Conservation (phyloP, 2,797 vertebrate genomes). For the Pseudochaenichthys georgianus region DNA sequence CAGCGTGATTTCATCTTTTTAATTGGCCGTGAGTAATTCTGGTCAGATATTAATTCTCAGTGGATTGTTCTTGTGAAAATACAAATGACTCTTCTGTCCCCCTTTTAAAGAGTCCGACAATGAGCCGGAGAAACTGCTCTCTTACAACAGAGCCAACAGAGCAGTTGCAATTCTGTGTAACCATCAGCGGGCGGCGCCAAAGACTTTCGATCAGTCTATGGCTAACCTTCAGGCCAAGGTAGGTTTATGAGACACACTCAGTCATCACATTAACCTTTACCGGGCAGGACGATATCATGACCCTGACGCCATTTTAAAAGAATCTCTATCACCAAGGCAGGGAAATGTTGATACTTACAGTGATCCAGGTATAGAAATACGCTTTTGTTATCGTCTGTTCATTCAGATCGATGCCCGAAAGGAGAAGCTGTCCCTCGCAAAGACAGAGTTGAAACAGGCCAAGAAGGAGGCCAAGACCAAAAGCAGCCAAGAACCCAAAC, state of each 20-base stretch:
- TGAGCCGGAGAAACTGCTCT: constrained; percentile 83
- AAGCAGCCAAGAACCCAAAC: constrained; percentile 70
- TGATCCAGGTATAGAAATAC: background rate
- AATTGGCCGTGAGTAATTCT: constrained; percentile 4
- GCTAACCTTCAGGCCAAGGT: constrained; percentile 83
- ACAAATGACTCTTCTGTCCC: constrained; percentile 19
- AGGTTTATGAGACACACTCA: background rate
- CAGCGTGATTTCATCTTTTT: constrained; percentile 12
- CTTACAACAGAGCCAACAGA: constrained; percentile 88
- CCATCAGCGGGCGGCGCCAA: constrained; percentile 88
- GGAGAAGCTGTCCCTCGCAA: constrained; percentile 76
- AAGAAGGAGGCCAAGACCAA: constrained; percentile 82
- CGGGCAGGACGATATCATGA: background rate
- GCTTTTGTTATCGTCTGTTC: background rate
- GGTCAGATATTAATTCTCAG: constrained; percentile 4
- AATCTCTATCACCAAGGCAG: background rate
- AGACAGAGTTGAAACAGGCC: constrained; percentile 78
- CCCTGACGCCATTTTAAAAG: background rate
- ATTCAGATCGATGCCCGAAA: constrained; percentile 79
- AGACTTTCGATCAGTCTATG: constrained; percentile 89
- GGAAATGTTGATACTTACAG: background rate
- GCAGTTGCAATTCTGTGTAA: constrained; percentile 89
- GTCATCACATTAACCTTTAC: background rate
- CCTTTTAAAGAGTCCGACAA: constrained; percentile 74
- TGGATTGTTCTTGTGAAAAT: constrained; percentile 15